Base-by-base conservation (phyloP, 2,797 vertebrate genomes). In the Gadopsis bispinosus region DNA sequence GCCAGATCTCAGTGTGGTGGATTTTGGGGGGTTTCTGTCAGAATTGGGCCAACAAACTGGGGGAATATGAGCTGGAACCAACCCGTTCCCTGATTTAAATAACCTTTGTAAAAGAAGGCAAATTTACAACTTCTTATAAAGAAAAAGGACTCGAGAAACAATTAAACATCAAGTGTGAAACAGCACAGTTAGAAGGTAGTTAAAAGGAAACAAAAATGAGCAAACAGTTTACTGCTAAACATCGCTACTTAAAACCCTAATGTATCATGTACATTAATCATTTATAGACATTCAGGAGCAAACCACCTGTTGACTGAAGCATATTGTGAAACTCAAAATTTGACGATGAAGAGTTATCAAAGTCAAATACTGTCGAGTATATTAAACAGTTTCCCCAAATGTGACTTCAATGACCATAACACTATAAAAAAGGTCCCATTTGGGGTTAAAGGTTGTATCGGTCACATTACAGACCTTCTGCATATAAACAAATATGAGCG, bases 111-210 rank as follows among this genome's bases (percentile, higher is more conserved):
- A 94, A 93, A 92, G 92, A 92, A 94, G 93, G 92, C 81, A 93
- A 90, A 88, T 87, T 83, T 74, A 91, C 85, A 92, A 92, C 90
- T 95, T 94, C 94, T 95, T 94, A 95, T 92, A 92, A 94, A 95
- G 93, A 95, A 92, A 93, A 93, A 79, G 69, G 78, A 89, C 65
- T 76, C 45, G 50, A 83, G 81, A 92, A 92, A 91, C 59, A 87
- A 91, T 86, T 84, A 53, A 87, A 79, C 72, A 84, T 86, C 62
- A 85, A 86, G 84, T 65, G 61, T 84, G 79, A 86, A 91, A 91
- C 37, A 62, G 59, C 45, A 77, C 47, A 59, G 79, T 43, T 60
- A 63, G 61, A 56, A 48, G 29, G 29, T 16, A 69, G 59, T 54
- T 26, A 35, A 41, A 67, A 22, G 19, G 10, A 78, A 87, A 77